Evolutionary conservation across 2,113 vertebrate species (phyloP).

Genomic region (Rhipidura dahli): DNA sequence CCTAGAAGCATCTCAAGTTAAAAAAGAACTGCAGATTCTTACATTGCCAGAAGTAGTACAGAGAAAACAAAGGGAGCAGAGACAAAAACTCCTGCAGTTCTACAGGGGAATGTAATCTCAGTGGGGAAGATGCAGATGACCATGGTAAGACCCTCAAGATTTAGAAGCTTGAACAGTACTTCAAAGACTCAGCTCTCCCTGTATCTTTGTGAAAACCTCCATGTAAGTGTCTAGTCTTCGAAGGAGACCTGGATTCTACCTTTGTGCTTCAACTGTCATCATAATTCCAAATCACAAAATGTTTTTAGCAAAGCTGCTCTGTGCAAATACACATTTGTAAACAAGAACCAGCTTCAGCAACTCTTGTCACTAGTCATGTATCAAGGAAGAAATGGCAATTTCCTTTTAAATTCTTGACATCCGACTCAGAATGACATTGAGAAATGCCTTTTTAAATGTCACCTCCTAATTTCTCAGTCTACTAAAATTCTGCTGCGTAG

Average conservation of each 20-base stretch:
- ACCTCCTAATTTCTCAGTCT: background rate
- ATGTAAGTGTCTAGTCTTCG: background rate
- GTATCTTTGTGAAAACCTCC: background rate
- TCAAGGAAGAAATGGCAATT: background rate
- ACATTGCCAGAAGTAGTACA: background rate
- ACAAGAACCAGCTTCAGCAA: background rate
- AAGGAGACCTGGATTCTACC: background rate
- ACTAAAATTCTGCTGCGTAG: background rate
- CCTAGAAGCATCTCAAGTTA: background rate
- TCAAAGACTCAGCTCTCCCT: background rate
- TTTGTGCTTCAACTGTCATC: background rate
- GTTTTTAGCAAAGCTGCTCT: background rate
- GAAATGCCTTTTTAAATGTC: background rate
- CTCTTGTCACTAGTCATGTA: background rate
- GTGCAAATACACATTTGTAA: background rate
- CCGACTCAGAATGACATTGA: background rate
- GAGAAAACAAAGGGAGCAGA: background rate
- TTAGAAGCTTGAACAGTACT: background rate
- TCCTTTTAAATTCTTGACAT: background rate
- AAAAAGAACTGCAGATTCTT: background rate
- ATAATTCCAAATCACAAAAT: background rate
- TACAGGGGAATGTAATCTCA: background rate
- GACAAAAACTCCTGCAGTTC: background rate
- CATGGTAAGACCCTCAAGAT: background rate
- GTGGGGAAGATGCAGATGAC: accelerated